A percentile compares a stretch with the other conserved stretches of the same genome.
Conservation (phyloP, 2,888 invertebrate genomes). For the Stenichneumon culpator region DNA sequence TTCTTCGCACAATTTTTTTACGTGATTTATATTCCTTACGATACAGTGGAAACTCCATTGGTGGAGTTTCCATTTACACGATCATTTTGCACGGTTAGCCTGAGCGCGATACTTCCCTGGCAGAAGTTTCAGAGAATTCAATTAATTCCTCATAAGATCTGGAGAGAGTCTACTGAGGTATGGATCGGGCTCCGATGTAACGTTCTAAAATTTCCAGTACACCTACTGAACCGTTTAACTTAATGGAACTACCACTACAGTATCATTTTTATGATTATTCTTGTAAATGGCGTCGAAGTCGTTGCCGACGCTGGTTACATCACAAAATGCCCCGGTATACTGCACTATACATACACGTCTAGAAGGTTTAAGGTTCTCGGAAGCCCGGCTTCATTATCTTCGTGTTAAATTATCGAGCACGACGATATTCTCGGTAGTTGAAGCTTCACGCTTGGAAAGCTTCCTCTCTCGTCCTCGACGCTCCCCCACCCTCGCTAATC, state of each 20-base stretch:
- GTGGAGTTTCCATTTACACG: background rate
- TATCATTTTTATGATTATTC: too few relatives aligned
- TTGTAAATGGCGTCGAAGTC: background rate
- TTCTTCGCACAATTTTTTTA: too few relatives aligned
- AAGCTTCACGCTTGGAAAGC: slow-evolving; percentile 37
- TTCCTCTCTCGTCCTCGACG: background rate
- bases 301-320: background rate
- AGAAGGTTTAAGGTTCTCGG: background rate
- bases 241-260: too few relatives aligned
- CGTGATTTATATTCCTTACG: too few relatives aligned
- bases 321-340: background rate
- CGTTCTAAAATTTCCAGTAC: too few relatives aligned
- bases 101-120: too few relatives aligned
- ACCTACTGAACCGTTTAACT: too few relatives aligned
- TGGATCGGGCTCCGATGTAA: too few relatives aligned
- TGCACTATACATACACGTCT: background rate
- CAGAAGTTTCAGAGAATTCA: too few relatives aligned
- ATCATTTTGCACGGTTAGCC: background rate
- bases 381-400: slow-evolving; percentile 28
- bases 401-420: slow-evolving; percentile 15
- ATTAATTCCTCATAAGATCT: too few relatives aligned
- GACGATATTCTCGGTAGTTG: slow-evolving; percentile 17
- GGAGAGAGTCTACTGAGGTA: too few relatives aligned
- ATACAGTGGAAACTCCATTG: too few relatives aligned
- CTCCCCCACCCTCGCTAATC: background rate